phyloP scores from a whole-genome alignment of 1,140 invertebrate genomes.

The Hypothenemus hampei region DNA sequence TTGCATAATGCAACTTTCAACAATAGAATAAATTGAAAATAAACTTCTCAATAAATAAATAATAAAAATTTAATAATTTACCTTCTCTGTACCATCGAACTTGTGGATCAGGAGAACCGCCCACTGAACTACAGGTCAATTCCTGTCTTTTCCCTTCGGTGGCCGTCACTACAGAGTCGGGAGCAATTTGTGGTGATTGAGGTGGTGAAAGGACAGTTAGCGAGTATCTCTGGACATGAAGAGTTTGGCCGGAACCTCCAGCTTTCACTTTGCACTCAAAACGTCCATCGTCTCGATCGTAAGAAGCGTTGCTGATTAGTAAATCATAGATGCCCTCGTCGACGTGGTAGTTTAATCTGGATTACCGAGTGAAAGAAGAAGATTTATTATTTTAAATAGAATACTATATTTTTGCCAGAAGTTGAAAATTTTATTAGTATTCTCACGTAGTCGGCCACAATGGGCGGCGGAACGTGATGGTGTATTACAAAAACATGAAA shows the following conservation, averaged over 20 bases:
- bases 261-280: conserved; percentile 88
- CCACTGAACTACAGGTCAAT: conserved; percentile 75
- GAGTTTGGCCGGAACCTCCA: conserved; percentile 71
- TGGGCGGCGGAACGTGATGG: conserved; percentile 13
- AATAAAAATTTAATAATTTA: conserved; percentile 34
- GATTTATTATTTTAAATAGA: background rate
- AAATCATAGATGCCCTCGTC: conserved; percentile 82
- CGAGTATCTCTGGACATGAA: conserved; percentile 76
- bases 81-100: conserved; percentile 71
- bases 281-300: conserved; percentile 83
- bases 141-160: conserved; percentile 74
- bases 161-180: conserved; percentile 62
- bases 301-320: conserved; percentile 77
- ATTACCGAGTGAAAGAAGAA: too few species aligned
- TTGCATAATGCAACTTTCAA: too few species aligned
- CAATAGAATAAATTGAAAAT: too few species aligned
- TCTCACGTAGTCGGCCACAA: conserved; percentile 11
- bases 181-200: conserved; percentile 69
- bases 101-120: conserved; percentile 83
- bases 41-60: too few species aligned
- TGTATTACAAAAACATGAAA: conserved; percentile 19
- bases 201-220: conserved; percentile 83
- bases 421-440: conserved; percentile 9
- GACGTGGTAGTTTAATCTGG: conserved; percentile 71
- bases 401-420: background rate